Percentiles rank a stretch among this genome's conserved stretches.
Evolutionary conservation across 2,888 invertebrate species (phyloP).

Genomic region (Hydroisotoma schaefferi): DNA sequence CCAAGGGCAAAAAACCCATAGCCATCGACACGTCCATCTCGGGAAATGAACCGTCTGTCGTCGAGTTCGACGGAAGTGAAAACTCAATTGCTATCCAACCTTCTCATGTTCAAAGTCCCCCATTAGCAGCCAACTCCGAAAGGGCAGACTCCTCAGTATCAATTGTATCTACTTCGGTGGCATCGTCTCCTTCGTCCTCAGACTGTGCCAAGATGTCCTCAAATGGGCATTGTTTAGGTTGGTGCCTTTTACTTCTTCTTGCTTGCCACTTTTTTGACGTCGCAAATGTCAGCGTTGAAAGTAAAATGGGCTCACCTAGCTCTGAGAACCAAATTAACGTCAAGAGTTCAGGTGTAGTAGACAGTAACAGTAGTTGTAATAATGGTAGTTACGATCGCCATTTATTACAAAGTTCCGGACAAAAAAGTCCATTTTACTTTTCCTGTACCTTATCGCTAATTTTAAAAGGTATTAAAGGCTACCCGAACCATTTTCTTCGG

Average conservation of each 20-base stretch:
- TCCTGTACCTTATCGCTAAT: too few relatives aligned
- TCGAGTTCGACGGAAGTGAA: conserved; percentile 47
- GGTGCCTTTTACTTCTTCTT: conserved; percentile 49
- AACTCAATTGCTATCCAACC: conserved; percentile 41
- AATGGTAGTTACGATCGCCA: background rate
- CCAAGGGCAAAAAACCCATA: conserved; percentile 15
- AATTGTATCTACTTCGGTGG: conserved; percentile 22
- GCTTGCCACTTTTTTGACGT: conserved; percentile 17
- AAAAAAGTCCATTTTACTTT: too few relatives aligned
- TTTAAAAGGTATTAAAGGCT: too few relatives aligned
- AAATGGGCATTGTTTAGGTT: conserved; percentile 49
- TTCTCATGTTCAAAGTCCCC: conserved; percentile 31
- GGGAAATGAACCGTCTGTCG: conserved; percentile 22
- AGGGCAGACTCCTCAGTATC: conserved; percentile 34
- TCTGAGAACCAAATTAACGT: background rate
- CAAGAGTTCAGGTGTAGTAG: background rate
- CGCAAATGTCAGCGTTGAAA: background rate
- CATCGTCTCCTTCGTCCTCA: conserved; percentile 34
- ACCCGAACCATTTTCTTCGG: too few relatives aligned
- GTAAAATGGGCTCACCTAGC: conserved; percentile 1
- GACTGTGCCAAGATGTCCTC: conserved; percentile 46
- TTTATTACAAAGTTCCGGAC: too few relatives aligned
- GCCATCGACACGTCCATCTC: conserved; percentile 10
- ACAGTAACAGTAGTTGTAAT: background rate
- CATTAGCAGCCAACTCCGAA: conserved; percentile 40